Evolutionary conservation across 2,797 vertebrate genomes (phyloP), one percentile per base, ranked within the genome.

Genomic region (Antrozous pallidus): DNA sequence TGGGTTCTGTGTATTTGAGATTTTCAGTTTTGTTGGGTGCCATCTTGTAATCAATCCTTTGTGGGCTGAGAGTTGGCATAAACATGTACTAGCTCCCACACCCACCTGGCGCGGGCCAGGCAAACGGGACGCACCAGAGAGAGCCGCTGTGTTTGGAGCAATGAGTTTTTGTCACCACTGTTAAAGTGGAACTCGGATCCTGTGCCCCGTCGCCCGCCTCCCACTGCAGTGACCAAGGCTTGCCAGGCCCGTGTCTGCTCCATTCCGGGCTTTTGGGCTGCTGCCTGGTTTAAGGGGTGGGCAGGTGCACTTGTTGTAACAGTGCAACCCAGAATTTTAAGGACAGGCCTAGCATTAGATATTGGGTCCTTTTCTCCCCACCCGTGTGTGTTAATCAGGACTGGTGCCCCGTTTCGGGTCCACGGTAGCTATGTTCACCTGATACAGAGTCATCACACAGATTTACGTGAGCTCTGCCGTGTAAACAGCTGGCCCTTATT

Each of bases 161-260:
- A 20, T 10, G 56, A 71, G 45, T 28, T 26, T 88, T 58, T 20
- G 20, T 78, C n/a, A 20, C 54, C 49, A 0, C 58, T 14, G 69
- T 42, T n/a, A 22, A 65, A 18, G 70, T 14, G 5, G 58, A 17
- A 20, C 51, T 13, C 51, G 18, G 67, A 6, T 13, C 16, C 4
- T 13, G 0, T 6, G 36, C 78, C 71, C 16, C 20, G 6, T 26
- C 1, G 0, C 12, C 45, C 0, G 63, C 13, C 16, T 49, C 38
- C 45, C 8, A 0, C 13, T 4, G 2, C 33, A 36, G 7, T 4
- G 16, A 8, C 36, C 20, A 1, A 38, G 8, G 9, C 24, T 17
- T 58, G 28, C 71, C 26, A 31, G 20, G 22, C 31, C 42, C 0
- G 0, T 3, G 9, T 49, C 71, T n/a, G 12, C 54, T 78, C 80